Evolutionary conservation across 2,113 vertebrate species (phyloP).

Genomic region (Columbina picui): DNA sequence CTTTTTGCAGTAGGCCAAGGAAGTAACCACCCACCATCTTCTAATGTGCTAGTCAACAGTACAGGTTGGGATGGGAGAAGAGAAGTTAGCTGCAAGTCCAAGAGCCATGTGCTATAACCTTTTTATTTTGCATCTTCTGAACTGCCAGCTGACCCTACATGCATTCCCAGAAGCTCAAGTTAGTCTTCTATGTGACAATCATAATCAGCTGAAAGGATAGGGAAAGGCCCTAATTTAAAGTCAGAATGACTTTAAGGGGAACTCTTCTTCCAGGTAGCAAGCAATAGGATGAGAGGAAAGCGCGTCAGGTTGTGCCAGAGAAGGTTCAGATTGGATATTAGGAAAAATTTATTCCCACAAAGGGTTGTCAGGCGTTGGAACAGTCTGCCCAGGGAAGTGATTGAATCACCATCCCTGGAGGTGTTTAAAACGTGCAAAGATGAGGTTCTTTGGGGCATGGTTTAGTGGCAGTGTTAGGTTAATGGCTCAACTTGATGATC

Average conservation of each 20-base stretch:
- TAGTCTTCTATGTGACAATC: background rate
- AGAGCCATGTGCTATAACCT: background rate
- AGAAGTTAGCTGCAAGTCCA: background rate
- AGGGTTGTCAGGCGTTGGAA: no score
- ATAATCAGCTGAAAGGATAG: background rate
- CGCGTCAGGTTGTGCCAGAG: no score
- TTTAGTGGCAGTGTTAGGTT: no score
- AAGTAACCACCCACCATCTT: background rate
- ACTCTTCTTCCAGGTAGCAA: no score
- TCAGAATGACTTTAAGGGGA: background rate
- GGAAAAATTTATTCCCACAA: no score
- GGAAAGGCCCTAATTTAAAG: background rate
- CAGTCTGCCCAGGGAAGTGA: no score
- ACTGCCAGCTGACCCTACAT: background rate
- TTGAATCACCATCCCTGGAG: no score
- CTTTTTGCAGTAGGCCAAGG: background rate
- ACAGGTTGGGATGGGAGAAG: accelerated
- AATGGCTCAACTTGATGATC: no score
- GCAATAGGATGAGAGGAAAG: no score
- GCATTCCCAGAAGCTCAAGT: background rate
- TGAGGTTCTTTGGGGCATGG: no score
- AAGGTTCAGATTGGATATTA: no score
- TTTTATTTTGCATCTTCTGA: background rate
- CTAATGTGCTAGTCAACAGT: background rate
- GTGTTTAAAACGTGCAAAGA: no score